These are phyloP conservation scores for Potorous gilbertii DNA, from an alignment of 2,797 vertebrate genomes.

Conservation along the genomic window DNA sequence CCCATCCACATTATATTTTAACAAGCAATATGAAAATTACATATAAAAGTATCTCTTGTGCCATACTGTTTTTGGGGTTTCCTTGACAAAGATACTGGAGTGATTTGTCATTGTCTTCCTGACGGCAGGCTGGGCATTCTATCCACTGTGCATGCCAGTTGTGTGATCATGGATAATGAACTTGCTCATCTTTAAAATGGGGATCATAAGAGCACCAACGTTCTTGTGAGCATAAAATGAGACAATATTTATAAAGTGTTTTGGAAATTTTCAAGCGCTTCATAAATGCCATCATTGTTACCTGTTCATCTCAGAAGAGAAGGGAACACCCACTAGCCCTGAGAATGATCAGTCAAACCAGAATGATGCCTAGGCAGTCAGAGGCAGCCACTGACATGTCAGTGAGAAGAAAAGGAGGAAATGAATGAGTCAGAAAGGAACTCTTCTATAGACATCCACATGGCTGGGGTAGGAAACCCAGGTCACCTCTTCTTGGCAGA, in stretches of 20 bases:
- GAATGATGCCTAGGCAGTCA: slow-evolving; percentile 33
- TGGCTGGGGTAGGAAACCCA: neutral
- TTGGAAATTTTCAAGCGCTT: neutral
- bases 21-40: neutral
- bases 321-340: slow-evolving; percentile 32
- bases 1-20: slow-evolving; percentile 22
- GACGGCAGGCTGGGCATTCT: neutral
- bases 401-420: slow-evolving; percentile 22
- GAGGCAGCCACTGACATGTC: slow-evolving; percentile 3
- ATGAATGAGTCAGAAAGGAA: slow-evolving; percentile 10
- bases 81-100: neutral
- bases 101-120: neutral
- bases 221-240: neutral
- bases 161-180: neutral
- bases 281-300: neutral
- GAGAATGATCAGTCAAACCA: slow-evolving; percentile 51
- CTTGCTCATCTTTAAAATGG: neutral
- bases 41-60: neutral
- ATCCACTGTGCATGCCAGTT: neutral
- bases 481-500: slow-evolving; percentile 24
- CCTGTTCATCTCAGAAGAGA: neutral
- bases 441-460: neutral
- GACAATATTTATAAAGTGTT: neutral
- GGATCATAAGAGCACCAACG: neutral
- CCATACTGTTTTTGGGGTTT: neutral